These are phyloP conservation scores for Fragum fragum DNA, from an alignment of 2,888 invertebrate species.

Conservation along the genomic window DNA sequence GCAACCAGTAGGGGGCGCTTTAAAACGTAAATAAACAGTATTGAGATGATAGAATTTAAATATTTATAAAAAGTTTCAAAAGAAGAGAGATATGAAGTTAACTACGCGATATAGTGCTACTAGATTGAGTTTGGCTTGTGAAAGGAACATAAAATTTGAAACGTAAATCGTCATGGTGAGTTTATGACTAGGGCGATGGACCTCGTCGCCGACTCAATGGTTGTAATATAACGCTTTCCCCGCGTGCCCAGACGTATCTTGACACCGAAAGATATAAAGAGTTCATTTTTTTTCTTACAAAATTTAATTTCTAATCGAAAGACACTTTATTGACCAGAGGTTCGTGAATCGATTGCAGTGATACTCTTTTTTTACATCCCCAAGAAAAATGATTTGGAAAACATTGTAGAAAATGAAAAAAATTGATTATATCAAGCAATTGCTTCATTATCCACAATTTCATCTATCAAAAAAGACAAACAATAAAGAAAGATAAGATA, in stretches of 20 bases:
- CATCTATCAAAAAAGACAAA: too few relatives aligned
- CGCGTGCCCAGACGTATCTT: not conserved
- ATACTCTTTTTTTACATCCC: too few relatives aligned
- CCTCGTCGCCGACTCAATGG: slow-evolving; percentile 25
- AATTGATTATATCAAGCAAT: too few relatives aligned
- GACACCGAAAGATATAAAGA: not conserved
- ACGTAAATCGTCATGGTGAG: slow-evolving; percentile 11
- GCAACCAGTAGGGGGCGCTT: slow-evolving; percentile 31
- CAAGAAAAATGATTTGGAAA: too few relatives aligned
- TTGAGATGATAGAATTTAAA: slow-evolving; percentile 51
- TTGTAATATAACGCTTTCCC: slow-evolving; percentile 14
- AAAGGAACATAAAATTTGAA: slow-evolving; percentile 22
- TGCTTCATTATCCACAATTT: too few relatives aligned
- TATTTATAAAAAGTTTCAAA: slow-evolving; percentile 11
- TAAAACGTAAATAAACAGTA: slow-evolving; percentile 46
- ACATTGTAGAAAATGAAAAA: too few relatives aligned
- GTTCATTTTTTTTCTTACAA: too few relatives aligned
- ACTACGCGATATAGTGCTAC: slow-evolving; percentile 20
- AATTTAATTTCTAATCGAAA: too few relatives aligned
- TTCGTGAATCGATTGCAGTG: too few relatives aligned
- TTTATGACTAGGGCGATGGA: slow-evolving; percentile 26
- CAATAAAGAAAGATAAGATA: too few relatives aligned
- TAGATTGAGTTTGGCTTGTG: slow-evolving; percentile 25
- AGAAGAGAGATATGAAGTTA: slow-evolving; percentile 7
- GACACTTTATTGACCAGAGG: too few relatives aligned